Conservation (phyloP, 1,140 invertebrate genomes). For the Dinoponera quadriceps region DNA sequence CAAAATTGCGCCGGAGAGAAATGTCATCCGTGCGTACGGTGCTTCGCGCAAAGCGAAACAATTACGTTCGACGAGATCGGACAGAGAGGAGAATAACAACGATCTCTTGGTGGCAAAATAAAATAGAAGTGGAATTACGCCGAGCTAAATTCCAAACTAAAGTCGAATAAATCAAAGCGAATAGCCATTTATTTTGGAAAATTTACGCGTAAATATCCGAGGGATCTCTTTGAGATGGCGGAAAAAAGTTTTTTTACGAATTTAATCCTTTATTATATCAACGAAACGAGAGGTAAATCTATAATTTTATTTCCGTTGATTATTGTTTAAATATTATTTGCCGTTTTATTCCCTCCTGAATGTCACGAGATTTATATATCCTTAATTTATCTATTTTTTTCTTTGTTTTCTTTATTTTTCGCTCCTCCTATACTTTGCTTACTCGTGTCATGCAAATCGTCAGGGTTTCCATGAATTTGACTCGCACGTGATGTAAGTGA, state of each 20-base stretch:
- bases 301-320: neutral
- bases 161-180: too few species aligned
- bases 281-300: too few species aligned
- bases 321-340: neutral
- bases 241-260: too few species aligned
- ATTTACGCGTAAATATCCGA: too few species aligned
- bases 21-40: neutral
- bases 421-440: neutral
- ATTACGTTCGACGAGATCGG: neutral
- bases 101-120: neutral
- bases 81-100: neutral
- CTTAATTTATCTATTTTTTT: neutral
- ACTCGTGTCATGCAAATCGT: too few species aligned
- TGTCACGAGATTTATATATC: neutral
- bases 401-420: too few species aligned
- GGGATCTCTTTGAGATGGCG: too few species aligned
- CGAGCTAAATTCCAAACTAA: neutral
- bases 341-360: neutral
- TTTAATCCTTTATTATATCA: too few species aligned
- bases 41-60: neutral
- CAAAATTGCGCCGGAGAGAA: neutral
- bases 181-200: too few species aligned
- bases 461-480: too few species aligned
- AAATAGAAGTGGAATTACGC: neutral
- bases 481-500: neutral